Percentiles rank a stretch among this genome's conserved stretches.
phyloP scores from a whole-genome alignment of 1,140 invertebrate genomes.

The Plectrocnemia conspersa region DNA sequence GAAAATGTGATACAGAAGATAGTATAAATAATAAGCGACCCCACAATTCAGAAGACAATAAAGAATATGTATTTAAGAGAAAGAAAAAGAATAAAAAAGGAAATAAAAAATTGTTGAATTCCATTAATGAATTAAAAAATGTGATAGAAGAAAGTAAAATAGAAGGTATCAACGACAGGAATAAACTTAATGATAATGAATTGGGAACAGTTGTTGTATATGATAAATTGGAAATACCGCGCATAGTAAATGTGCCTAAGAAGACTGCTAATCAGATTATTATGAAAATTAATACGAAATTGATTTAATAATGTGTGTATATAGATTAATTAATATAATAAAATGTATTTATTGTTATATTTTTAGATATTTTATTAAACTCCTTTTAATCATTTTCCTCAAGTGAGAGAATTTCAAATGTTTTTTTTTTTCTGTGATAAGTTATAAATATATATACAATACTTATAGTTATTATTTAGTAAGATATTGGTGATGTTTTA shows the following conservation, averaged over 20 bases:
- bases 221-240: slow-evolving; percentile 18
- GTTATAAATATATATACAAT: background rate
- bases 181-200: background rate
- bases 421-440: background rate
- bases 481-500: too few relatives aligned
- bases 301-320: slow-evolving; percentile 1
- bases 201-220: slow-evolving; percentile 17
- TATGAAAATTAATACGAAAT: slow-evolving; percentile 28
- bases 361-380: background rate
- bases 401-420: background rate
- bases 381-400: background rate
- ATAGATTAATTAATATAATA: too few relatives aligned
- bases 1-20: background rate
- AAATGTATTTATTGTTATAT: background rate
- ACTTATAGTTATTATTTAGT: too few relatives aligned
- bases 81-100: slow-evolving; percentile 14
- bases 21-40: slow-evolving; percentile 1
- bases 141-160: background rate
- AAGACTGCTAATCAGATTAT: slow-evolving; percentile 25
- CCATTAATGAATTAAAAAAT: background rate
- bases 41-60: background rate
- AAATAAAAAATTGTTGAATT: background rate
- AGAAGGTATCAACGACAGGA: background rate
- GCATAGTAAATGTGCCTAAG: slow-evolving; percentile 13
- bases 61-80: slow-evolving; percentile 29